Percentiles rank a stretch among this genome's conserved stretches.
Evolutionary conservation across 2,113 vertebrate genomes (phyloP).

Genomic region (Alligator mississippiensis): DNA sequence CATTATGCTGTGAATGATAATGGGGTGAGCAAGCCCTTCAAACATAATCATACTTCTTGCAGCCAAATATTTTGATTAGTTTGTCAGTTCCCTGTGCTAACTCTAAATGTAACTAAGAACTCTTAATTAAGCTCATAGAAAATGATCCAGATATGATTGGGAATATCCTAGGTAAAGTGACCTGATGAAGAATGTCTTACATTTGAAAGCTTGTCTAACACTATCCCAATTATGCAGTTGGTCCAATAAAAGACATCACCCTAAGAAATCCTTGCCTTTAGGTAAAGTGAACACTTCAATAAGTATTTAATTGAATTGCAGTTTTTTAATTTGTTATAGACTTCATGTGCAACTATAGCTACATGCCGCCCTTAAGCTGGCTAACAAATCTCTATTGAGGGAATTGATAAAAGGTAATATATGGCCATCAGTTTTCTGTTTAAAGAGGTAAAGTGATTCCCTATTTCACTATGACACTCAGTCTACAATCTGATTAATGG

Average conservation of each 20-base stretch:
- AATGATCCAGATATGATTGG: conserved; percentile 40
- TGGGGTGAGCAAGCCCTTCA: not conserved
- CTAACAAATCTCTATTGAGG: not conserved
- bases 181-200: too few species aligned
- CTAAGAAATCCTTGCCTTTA: too few species aligned
- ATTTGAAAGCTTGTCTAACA: too few species aligned
- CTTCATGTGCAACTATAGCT: conserved; percentile 6
- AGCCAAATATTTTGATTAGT: not conserved
- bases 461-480: not conserved
- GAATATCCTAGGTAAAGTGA: not conserved
- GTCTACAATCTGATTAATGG: not conserved
- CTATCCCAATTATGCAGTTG: too few species aligned
- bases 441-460: not conserved
- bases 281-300: conserved; percentile 21
- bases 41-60: not conserved
- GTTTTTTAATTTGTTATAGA: conserved; percentile 35
- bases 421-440: not conserved
- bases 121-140: conserved; percentile 40
- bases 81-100: conserved; percentile 29
- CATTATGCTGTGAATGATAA: not conserved
- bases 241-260: too few species aligned
- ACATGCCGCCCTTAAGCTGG: conserved; percentile 38
- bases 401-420: not conserved
- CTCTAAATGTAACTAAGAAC: conserved; percentile 22
- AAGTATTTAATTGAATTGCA: conserved; percentile 53